A percentile compares a stretch with the other conserved stretches of the same genome.
Conservation (phyloP, 2,113 vertebrate genomes). For the Perognathus longimembris region DNA sequence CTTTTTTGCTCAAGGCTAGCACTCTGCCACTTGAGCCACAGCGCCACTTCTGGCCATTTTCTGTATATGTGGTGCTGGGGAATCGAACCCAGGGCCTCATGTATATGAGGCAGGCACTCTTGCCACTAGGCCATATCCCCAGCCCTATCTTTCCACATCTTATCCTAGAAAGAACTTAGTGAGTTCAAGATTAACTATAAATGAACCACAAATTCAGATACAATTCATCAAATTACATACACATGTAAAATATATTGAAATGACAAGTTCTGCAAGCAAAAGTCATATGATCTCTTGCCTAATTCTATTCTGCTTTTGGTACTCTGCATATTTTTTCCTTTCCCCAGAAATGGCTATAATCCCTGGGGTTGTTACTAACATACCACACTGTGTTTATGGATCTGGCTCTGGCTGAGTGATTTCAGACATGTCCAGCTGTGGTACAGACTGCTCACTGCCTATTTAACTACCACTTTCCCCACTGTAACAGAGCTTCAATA, state of each 20-base stretch:
- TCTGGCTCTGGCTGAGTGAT: background rate
- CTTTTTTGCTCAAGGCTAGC: too few relatives aligned
- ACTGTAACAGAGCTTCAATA: background rate
- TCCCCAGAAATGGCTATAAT: background rate
- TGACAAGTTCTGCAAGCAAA: background rate
- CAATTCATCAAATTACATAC: conserved; percentile 41
- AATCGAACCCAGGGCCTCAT: too few relatives aligned
- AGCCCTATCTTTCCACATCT: conserved; percentile 1
- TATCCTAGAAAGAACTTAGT: background rate
- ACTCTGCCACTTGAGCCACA: too few relatives aligned
- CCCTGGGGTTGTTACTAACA: background rate
- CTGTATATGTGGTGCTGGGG: too few relatives aligned
- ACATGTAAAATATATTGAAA: conserved; percentile 21
- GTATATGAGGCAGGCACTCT: too few relatives aligned
- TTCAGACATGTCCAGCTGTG: background rate
- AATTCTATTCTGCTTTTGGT: background rate
- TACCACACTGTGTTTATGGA: background rate
- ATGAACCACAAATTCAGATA: conserved; percentile 19
- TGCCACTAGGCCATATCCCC: too few relatives aligned
- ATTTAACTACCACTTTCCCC: background rate
- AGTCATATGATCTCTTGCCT: background rate
- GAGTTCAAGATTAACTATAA: background rate
- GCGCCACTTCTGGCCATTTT: too few relatives aligned
- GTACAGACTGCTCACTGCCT: background rate
- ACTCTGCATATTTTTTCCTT: background rate